Percentiles rank a stretch among this genome's conserved stretches.
phyloP scores from a whole-genome alignment of 2,888 invertebrate genomes.

The Amphipyra tragopoginis region DNA sequence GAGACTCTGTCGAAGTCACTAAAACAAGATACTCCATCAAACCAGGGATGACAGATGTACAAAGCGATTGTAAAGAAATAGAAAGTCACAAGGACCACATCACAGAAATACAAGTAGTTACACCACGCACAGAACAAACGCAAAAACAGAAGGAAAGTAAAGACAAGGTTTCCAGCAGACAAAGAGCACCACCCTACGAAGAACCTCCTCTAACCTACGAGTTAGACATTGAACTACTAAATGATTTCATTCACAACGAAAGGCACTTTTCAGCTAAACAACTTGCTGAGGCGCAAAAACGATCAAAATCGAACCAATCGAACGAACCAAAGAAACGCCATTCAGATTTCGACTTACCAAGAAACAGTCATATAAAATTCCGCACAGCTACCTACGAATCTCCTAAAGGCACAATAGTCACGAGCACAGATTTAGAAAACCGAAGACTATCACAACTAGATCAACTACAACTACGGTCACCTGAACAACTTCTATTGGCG shows the following conservation, averaged over 20 bases:
- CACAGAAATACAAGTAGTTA: conserved; percentile 93
- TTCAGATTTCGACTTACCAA: conserved; percentile 86
- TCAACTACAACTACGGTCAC: conserved; percentile 79
- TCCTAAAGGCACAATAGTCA: conserved; percentile 88
- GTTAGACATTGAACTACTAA: conserved; percentile 83
- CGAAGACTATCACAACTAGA: conserved; percentile 90
- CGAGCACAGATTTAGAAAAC: conserved; percentile 88
- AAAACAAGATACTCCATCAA: conserved; percentile 86
- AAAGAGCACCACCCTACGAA: conserved; percentile 76
- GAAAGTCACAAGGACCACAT: conserved; percentile 89
- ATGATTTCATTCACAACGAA: conserved; percentile 87
- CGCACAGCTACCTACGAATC: conserved; percentile 91
- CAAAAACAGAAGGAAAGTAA: conserved; percentile 70
- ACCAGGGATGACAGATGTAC: conserved; percentile 80
- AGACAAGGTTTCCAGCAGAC: conserved; percentile 82
- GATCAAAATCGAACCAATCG: conserved; percentile 77
- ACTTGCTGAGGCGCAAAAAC: conserved; percentile 77
- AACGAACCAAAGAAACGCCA: conserved; percentile 87
- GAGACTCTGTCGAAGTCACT: conserved; percentile 77
- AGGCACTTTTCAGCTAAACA: conserved; percentile 83
- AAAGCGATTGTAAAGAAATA: conserved; percentile 73
- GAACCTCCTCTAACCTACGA: conserved; percentile 83
- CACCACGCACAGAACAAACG: conserved; percentile 83
- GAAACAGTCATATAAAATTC: conserved; percentile 91
- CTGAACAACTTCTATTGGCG: conserved; percentile 65